Evolutionary conservation across 2,888 invertebrate species (phyloP).

Genomic region (Hololepta plana): DNA sequence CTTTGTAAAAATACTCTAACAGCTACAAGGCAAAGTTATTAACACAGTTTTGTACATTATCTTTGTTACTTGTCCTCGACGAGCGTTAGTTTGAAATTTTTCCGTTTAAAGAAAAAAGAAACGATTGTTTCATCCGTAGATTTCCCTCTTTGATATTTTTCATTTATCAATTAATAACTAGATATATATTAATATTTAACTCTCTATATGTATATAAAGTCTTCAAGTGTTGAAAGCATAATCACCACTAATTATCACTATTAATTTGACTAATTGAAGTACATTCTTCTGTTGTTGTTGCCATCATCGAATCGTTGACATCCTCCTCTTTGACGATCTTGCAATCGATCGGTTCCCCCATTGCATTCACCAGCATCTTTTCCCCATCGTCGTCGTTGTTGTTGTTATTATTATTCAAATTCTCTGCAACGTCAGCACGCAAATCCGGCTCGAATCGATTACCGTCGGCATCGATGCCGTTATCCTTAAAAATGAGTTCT

Average conservation of each 20-base stretch:
- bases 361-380: constrained; percentile 25
- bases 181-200: constrained; percentile 6
- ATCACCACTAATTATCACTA: constrained; percentile 25
- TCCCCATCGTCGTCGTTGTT: constrained; percentile 24
- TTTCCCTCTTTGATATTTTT: constrained; percentile 5
- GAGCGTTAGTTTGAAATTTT: constrained; percentile 2
- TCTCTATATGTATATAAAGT: constrained; percentile 7
- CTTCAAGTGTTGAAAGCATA: constrained; percentile 1
- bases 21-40: constrained; percentile 16
- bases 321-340: constrained; percentile 12
- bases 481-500: constrained; percentile 17
- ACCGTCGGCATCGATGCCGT: constrained; percentile 13
- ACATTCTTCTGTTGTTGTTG: constrained; percentile 8
- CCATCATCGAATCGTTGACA: constrained; percentile 7
- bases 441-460: constrained; percentile 16
- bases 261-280: constrained; percentile 18
- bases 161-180: constrained; percentile 7
- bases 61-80: constrained; percentile 5
- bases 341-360: constrained; percentile 22
- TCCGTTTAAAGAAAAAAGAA: constrained; percentile 5
- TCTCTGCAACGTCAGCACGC: constrained; percentile 12
- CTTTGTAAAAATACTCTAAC: constrained; percentile 28
- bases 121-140: no score
- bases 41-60: constrained; percentile 14
- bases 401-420: background rate